Conservation (phyloP, 2,797 vertebrate species). For the Peromyscus attwateri region DNA sequence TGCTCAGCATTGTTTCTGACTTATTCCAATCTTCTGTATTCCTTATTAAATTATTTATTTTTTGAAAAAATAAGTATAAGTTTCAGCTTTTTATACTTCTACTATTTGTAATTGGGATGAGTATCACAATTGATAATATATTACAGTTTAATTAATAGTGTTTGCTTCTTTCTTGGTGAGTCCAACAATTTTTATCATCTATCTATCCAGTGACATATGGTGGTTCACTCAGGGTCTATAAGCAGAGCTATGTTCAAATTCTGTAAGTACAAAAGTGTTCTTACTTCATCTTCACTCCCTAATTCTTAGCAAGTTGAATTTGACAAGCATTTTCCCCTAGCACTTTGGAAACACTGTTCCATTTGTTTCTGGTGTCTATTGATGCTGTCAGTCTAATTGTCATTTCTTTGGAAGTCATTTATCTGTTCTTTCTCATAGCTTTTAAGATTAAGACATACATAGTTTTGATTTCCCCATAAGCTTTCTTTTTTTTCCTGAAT, state of each 20-base stretch:
- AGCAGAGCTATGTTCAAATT: conserved; percentile 49
- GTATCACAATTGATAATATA: conserved; percentile 18
- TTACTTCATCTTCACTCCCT: conserved; percentile 76
- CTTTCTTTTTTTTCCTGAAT: conserved; percentile 63
- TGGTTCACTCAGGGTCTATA: conserved; percentile 57
- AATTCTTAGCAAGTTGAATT: conserved; percentile 75
- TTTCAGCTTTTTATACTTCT: conserved; percentile 23
- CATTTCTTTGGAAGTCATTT: conserved; percentile 81
- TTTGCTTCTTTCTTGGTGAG: conserved; percentile 44
- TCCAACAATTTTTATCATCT: not conserved
- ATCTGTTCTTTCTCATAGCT: conserved; percentile 78
- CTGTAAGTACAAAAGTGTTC: conserved; percentile 65
- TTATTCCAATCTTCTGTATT: conserved; percentile 1
- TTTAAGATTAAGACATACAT: conserved; percentile 80
- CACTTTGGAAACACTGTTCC: conserved; percentile 81
- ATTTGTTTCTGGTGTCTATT: conserved; percentile 80
- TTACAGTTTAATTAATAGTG: conserved; percentile 41
- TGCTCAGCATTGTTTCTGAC: not conserved
- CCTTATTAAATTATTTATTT: not conserved
- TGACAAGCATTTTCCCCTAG: conserved; percentile 79
- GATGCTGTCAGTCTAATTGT: conserved; percentile 82
- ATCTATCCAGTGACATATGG: conserved; percentile 37
- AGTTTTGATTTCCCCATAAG: conserved; percentile 64
- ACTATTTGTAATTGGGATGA: conserved; percentile 32
- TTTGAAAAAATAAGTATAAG: not conserved